phyloP scores from a whole-genome alignment of 2,888 invertebrate species.

The Cheilosia variabilis region DNA sequence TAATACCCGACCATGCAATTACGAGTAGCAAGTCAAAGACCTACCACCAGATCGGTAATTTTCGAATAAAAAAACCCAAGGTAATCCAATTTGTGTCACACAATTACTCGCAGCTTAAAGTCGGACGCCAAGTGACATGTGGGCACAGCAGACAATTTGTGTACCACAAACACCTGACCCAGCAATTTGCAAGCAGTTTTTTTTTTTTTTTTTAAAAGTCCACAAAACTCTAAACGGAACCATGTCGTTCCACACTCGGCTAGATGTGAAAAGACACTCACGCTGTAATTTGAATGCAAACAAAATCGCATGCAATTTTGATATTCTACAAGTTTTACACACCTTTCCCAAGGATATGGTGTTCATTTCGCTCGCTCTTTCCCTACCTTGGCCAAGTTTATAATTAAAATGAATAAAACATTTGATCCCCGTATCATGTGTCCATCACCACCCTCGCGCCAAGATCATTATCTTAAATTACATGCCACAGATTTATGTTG shows the following conservation, averaged over 20 bases:
- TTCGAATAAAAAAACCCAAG: neutral
- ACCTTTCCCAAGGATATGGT: neutral
- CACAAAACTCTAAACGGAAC: neutral
- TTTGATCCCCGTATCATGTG: slow-evolving; percentile 21
- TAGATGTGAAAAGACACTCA: neutral
- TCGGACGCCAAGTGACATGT: neutral
- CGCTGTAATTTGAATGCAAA: neutral
- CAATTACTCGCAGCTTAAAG: neutral
- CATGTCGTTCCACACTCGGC: neutral
- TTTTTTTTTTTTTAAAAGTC: too few relatives aligned
- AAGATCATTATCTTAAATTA: slow-evolving; percentile 69
- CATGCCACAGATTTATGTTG: slow-evolving; percentile 43
- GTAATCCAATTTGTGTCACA: neutral
- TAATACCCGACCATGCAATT: slow-evolving; percentile 11
- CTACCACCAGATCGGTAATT: neutral
- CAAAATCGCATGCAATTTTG: slow-evolving; percentile 1
- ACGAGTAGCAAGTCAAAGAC: slow-evolving; percentile 13
- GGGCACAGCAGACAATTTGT: neutral
- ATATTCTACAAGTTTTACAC: neutral
- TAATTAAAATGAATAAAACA: slow-evolving; percentile 15
- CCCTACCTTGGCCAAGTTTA: neutral
- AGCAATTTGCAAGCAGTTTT: neutral
- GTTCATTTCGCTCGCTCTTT: neutral
- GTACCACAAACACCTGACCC: neutral
- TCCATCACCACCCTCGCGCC: slow-evolving; percentile 5